Base-by-base conservation (phyloP, 2,113 vertebrate genomes). In the Craseonycteris thonglongyai region DNA sequence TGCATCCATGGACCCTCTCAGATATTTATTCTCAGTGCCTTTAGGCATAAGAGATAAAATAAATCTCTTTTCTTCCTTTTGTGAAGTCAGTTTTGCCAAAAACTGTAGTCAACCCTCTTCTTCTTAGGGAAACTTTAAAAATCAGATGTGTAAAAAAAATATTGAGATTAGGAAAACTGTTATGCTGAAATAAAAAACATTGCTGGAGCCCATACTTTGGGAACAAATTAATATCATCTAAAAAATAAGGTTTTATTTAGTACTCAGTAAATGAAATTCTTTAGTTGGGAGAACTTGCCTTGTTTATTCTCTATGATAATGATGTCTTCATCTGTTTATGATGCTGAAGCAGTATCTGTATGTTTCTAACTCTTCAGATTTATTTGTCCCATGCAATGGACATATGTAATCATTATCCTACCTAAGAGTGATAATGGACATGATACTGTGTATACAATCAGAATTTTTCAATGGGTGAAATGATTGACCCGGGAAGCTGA, bases 1-100 rank as follows among this genome's bases (percentile, higher is more conserved):
- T 56, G 13, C 35, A 93, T 33, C 56, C 4, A 45, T 7, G 13
- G 22, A 69, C 19, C 21, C 38, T 84, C 12, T 81, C 56, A 49
- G 24, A 58, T 95, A 79, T 40, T 71, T 86, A 51, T 66, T 93
- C 42, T 86, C 3, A 35, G 8, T 61, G 38, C 13, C 40, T 96
- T 87, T 92, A 81, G 51, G 47, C 11, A 68, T 35, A 80, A 2
- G 10, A 74, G 26, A 71, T 93, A 74, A 87, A 89, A n/a, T 26
- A 91, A 92, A 56, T 59, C 35, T 68, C 22, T 49, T 83, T 88
- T 81, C 42, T 58, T 88, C 63, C 38, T 78, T 90, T 47, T 93
- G n/a, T 94, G 11, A 49, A 65, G n/a, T 87, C 35, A 40, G 5
- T 85, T 91, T 95, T 71, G 51, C 54, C 24, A 28, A 54, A 82